These are phyloP conservation scores for Iguana delicatissima DNA, from an alignment of 2,797 vertebrate species.

Conservation along the genomic window DNA sequence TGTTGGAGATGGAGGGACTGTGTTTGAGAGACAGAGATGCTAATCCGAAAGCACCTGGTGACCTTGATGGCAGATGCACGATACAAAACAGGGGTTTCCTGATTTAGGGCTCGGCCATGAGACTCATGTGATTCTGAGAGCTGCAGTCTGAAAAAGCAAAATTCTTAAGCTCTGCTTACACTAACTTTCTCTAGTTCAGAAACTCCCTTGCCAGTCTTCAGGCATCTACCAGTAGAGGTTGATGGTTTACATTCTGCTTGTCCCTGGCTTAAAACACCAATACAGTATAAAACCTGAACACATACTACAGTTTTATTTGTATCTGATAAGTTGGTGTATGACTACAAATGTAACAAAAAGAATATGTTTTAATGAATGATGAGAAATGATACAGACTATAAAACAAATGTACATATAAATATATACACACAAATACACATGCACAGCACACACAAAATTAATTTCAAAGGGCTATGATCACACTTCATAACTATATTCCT, in stretches of 20 bases:
- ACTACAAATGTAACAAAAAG: slow-evolving; percentile 25
- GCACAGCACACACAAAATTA: background rate
- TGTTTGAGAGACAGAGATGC: background rate
- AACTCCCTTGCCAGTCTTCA: background rate
- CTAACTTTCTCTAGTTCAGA: background rate
- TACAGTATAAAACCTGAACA: background rate
- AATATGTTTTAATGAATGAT: slow-evolving; percentile 29
- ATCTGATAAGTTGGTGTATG: background rate
- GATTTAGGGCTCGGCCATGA: background rate
- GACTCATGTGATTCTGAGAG: too few species aligned
- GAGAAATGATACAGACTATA: slow-evolving; percentile 6
- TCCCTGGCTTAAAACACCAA: slow-evolving; percentile 3
- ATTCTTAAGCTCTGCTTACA: background rate
- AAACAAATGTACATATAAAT: slow-evolving; percentile 30
- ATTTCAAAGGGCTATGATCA: slow-evolving; percentile 25
- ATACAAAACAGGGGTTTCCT: background rate
- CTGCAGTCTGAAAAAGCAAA: background rate
- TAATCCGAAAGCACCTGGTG: background rate
- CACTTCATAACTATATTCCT: background rate
- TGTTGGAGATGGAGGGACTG: background rate
- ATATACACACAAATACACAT: slow-evolving; percentile 14
- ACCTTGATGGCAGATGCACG: background rate
- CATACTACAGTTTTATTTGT: slow-evolving; percentile 22
- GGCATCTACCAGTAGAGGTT: background rate
- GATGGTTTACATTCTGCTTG: background rate